These are phyloP conservation scores for Cartodere bifasciata DNA, from an alignment of 2,888 invertebrate species.

Conservation along the genomic window DNA sequence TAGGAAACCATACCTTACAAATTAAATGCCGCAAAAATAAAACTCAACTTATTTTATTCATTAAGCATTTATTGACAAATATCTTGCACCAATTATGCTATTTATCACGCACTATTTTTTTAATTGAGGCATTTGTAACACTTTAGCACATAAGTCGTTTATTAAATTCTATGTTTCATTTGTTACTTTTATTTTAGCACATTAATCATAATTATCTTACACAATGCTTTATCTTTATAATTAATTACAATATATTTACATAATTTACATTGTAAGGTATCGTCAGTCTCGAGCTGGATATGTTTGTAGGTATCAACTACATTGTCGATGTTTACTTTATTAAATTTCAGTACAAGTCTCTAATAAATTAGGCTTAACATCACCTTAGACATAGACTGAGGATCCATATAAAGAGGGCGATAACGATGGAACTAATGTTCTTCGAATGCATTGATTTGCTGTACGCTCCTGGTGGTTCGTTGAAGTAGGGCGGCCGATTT, in stretches of 20 bases:
- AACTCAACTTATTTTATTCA: too few species aligned
- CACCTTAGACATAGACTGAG: slow-evolving; percentile 22
- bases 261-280: too few species aligned
- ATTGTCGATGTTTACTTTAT: slow-evolving; percentile 14
- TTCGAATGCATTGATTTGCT: slow-evolving; percentile 20
- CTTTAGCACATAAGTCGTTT: slow-evolving; percentile 12
- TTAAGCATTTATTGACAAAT: slow-evolving; percentile 22
- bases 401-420: slow-evolving; percentile 15
- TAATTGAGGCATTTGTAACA: background rate
- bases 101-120: slow-evolving; percentile 19
- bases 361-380: slow-evolving; percentile 19
- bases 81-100: slow-evolving; percentile 21
- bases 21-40: too few species aligned
- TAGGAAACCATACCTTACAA: too few species aligned
- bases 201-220: too few species aligned
- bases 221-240: too few species aligned
- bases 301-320: slow-evolving; percentile 20
- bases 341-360: slow-evolving; percentile 6
- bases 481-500: slow-evolving; percentile 32
- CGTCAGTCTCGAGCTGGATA: slow-evolving; percentile 29
- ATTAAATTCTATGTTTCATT: slow-evolving; percentile 16
- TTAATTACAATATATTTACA: too few species aligned
- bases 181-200: too few species aligned
- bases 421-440: slow-evolving; percentile 14
- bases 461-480: slow-evolving; percentile 32